Base-by-base conservation (phyloP, 2,797 vertebrate species). In the Peromyscus melanophrys region DNA sequence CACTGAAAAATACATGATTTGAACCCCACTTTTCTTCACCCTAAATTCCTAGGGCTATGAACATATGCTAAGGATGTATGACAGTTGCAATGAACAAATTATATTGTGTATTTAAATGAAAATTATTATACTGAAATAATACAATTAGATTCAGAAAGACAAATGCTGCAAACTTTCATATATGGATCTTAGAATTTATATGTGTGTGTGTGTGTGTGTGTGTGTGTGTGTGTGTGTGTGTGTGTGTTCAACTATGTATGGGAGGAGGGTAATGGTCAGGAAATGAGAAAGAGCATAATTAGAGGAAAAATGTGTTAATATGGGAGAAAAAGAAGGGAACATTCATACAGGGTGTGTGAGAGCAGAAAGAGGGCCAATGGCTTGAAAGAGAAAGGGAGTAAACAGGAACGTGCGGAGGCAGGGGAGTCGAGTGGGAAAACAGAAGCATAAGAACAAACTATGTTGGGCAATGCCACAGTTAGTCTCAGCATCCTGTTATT, bases 21-120 rank as follows among this genome's bases (percentile, higher is more conserved):
- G 2, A n/a, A 3, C 0, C 19, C 1, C 27, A 34, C 16, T 1
- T 11, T 27, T 17, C 2, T 49, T 86, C 13, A 31, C 0, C 8
- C 4, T 69, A 27, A 11, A 11, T 55, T 34, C 52, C 1, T 0
- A n/a, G 25, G 43, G 6, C 14, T 52, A 46, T 21, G 0, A 61
- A 52, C 7, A 31, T 3, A 8, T 13, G 21, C 31, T 67, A 90
- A 59, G 2, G 27, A 55, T 19, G 13, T 10, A 46, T 7, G 0
- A 23, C n/a, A 19, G 12, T n/a, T 65, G 1, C 6, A 31, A 65
- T 46, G 25, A 61, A 34, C 73, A 9, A 92, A 81, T 9, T 34
- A 4, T 4, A 37, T 19, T 17, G n/a, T 55, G 4, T 34, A 61
- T 29, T 76, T 89, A 89, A 61, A 55, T 63, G 12, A 40, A 77